Percentiles rank a stretch among this genome's conserved stretches.
These are phyloP conservation scores for Pipistrellus pygmaeus DNA, from an alignment of 2,797 vertebrate genomes.

Conservation along the genomic window DNA sequence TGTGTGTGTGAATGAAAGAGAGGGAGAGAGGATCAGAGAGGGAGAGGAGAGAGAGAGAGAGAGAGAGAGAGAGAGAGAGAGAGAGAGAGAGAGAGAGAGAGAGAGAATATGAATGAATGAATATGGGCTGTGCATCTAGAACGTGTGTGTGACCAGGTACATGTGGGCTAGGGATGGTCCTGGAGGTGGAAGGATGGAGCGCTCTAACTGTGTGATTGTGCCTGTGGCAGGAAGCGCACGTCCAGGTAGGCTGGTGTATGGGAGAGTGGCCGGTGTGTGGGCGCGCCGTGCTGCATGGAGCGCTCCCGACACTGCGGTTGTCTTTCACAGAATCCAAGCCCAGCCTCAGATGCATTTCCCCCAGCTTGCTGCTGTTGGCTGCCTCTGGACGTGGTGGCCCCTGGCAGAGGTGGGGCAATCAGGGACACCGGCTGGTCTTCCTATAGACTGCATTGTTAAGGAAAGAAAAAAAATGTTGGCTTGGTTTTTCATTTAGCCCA, in stretches of 20 bases:
- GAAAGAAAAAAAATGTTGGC: background rate
- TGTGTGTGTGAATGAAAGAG: background rate
- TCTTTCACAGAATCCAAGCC: conserved; percentile 34
- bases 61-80: no score
- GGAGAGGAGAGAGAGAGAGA: background rate
- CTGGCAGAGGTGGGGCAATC: background rate
- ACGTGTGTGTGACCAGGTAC: background rate
- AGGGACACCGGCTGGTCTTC: background rate
- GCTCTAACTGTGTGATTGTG: background rate
- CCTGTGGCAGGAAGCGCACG: background rate
- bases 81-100: no score
- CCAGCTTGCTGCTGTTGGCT: background rate
- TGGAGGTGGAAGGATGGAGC: background rate
- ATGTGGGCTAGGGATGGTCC: background rate
- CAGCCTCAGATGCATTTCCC: background rate
- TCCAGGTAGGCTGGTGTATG: background rate
- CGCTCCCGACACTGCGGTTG: background rate
- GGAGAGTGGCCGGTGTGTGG: background rate
- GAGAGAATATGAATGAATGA: no score
- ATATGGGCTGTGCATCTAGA: background rate
- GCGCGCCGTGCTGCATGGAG: background rate
- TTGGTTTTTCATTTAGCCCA: background rate
- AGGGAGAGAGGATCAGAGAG: background rate
- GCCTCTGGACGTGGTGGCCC: background rate
- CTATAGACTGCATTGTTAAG: background rate